A percentile compares a stretch with the other conserved stretches of the same genome.
Conservation (phyloP, 2,113 vertebrate genomes). For the Anseranas semipalmata region DNA sequence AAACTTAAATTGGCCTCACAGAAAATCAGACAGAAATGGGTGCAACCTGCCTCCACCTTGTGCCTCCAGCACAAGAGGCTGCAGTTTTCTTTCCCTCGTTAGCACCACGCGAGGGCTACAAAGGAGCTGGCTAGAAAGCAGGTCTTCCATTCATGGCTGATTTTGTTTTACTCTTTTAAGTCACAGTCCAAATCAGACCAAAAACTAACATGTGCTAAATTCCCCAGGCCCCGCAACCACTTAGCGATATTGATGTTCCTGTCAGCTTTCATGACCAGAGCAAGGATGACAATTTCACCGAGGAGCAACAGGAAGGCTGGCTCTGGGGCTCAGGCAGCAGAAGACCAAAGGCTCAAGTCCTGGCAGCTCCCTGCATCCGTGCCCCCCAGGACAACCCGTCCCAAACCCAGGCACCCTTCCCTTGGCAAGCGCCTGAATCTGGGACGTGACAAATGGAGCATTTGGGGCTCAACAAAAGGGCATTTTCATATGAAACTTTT, state of each 20-base stretch:
- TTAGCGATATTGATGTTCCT: constrained; percentile 64
- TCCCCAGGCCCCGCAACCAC: constrained; percentile 40
- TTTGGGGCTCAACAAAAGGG: not conserved
- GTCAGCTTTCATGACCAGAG: constrained; percentile 55
- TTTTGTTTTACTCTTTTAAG: constrained; percentile 44
- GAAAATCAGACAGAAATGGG: not conserved
- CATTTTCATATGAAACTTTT: not conserved
- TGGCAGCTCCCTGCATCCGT: not conserved
- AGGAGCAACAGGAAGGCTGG: not conserved
- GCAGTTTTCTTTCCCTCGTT: not conserved
- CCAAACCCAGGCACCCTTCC: not conserved
- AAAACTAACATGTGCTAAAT: constrained; percentile 52
- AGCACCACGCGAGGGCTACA: not conserved
- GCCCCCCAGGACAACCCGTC: not conserved
- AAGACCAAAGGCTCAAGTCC: not conserved
- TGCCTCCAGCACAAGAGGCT: not conserved
- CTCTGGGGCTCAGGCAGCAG: not conserved
- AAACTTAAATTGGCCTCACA: not conserved
- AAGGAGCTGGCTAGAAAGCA: not conserved
- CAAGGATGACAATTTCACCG: constrained; percentile 29
- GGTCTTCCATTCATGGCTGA: not conserved
- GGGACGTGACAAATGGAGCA: not conserved
- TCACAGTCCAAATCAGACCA: constrained; percentile 41
- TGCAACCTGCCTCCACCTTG: not conserved
- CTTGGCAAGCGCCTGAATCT: not conserved